A percentile compares a stretch with the other conserved stretches of the same genome.
phyloP scores from a whole-genome alignment of 2,113 vertebrate species.

The Pundamilia nyererei region DNA sequence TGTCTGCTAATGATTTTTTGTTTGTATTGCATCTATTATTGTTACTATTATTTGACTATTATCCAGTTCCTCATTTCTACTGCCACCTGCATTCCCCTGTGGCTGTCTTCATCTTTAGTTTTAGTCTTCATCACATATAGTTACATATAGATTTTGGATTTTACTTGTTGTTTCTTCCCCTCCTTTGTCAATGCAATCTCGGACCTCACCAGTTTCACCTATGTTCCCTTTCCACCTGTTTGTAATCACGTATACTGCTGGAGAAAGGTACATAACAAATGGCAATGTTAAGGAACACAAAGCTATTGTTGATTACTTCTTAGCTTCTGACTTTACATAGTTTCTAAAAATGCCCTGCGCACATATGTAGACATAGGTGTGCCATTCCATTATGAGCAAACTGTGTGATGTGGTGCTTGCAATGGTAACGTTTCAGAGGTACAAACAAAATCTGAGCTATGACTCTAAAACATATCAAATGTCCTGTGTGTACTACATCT shows the following conservation, averaged over 20 bases:
- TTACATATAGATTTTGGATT: neutral
- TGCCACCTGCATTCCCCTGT: neutral
- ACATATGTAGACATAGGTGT: neutral
- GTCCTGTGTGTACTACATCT: neutral
- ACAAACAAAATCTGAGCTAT: neutral
- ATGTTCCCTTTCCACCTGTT: neutral
- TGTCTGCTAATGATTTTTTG: neutral
- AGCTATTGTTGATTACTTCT: neutral
- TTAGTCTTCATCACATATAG: neutral
- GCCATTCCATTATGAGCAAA: neutral
- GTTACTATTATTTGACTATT: fast-evolving
- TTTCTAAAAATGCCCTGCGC: neutral
- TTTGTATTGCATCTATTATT: neutral
- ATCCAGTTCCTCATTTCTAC: neutral
- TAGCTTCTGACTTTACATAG: neutral
- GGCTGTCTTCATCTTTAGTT: neutral
- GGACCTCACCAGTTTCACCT: neutral
- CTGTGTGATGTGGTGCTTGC: neutral
- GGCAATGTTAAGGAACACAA: neutral
- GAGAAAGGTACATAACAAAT: neutral
- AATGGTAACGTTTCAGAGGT: neutral
- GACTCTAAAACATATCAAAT: neutral
- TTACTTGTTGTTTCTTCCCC: neutral
- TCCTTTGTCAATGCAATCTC: neutral
- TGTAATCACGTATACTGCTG: neutral